Conservation (phyloP, 1,140 invertebrate genomes). For the Ceratina calcarata region DNA sequence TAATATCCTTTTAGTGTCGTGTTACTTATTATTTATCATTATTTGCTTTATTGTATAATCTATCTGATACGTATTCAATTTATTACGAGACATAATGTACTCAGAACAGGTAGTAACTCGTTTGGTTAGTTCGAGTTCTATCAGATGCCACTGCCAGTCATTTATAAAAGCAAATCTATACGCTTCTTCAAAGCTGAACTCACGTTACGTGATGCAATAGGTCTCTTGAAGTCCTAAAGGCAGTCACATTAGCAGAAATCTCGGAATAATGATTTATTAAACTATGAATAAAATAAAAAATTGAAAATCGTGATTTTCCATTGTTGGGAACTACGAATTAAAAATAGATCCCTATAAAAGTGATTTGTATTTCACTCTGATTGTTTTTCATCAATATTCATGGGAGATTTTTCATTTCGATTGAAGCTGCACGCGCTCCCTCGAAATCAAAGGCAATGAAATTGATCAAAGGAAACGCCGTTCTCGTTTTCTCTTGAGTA, state of each 20-base stretch:
- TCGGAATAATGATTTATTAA: no score
- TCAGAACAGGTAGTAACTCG: not conserved
- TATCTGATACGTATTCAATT: not conserved
- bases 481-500: not conserved
- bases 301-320: not conserved
- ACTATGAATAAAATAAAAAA: no score
- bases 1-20: not conserved
- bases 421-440: not conserved
- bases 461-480: slow-evolving; percentile 19
- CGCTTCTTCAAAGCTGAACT: not conserved
- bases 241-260: no score
- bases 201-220: no score
- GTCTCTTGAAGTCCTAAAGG: no score
- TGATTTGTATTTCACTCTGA: not conserved
- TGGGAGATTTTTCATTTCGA: slow-evolving; percentile 8
- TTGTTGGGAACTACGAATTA: not conserved
- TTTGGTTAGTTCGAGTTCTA: slow-evolving; percentile 21
- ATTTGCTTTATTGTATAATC: not conserved
- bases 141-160: slow-evolving; percentile 30
- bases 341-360: not conserved
- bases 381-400: not conserved
- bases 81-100: not conserved
- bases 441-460: not conserved
- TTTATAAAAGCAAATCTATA: not conserved
- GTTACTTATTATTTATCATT: not conserved